These are phyloP conservation scores for Mustela nigripes DNA, from an alignment of 2,113 vertebrate species.

Conservation along the genomic window DNA sequence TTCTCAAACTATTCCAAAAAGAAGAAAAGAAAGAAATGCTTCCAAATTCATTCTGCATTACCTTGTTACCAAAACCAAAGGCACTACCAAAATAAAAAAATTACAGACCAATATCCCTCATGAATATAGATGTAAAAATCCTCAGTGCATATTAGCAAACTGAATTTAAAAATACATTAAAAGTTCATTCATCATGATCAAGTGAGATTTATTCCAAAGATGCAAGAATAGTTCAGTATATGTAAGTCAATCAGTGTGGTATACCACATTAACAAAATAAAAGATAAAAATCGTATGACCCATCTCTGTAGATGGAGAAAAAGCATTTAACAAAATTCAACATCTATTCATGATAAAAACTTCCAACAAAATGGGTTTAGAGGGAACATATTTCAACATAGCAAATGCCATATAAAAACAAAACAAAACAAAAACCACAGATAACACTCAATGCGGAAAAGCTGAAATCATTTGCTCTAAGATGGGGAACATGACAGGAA, in stretches of 20 bases:
- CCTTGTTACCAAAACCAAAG: background rate
- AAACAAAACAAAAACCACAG: background rate
- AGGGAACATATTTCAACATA: background rate
- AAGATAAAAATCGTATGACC: background rate
- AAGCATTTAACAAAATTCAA: background rate
- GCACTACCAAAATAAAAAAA: background rate
- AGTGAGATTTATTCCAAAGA: background rate
- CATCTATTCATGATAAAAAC: background rate
- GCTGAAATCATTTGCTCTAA: background rate
- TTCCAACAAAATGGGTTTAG: background rate
- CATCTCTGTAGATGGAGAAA: background rate
- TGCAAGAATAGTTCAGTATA: background rate
- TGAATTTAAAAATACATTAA: background rate
- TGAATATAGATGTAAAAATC: background rate
- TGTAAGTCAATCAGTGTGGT: background rate
- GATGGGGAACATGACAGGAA: background rate
- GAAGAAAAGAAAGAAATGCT: background rate
- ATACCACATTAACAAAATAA: background rate
- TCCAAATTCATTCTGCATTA: background rate
- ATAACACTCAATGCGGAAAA: background rate
- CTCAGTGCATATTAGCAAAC: background rate
- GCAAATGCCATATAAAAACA: background rate
- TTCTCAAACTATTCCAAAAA: background rate
- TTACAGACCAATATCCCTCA: background rate
- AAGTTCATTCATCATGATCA: background rate